Base-by-base conservation (phyloP, 2,888 invertebrate genomes). In the Xestia sexstrigata region DNA sequence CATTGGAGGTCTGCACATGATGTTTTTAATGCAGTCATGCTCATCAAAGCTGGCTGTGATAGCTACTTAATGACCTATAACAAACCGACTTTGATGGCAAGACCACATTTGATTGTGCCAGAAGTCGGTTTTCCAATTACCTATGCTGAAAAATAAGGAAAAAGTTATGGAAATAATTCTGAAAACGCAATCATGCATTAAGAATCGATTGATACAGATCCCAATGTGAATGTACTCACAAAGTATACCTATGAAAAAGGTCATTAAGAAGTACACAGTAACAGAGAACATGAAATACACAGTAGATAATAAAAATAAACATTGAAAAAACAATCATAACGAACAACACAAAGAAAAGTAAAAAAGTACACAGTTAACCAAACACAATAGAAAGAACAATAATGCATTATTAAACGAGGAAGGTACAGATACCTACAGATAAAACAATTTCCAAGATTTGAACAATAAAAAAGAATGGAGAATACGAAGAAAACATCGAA, bases 21-120 rank as follows among this genome's bases (percentile, higher is more conserved):
- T 87, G 92, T 86, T 81, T 89, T 81, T 65, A 95, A 97, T 97
- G 97, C 95, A 97, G 97, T 97, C 97, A 94, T 98, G 98, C 98
- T 98, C 98, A 98, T 98, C 98, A 98, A 98, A 98, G 98, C 98
- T 98, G 98, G 98, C 98, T 98, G 98, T 98, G 98, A 98, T 98
- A 98, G 98, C 94, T 96, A 89, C 95, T 87, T 91, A 83, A 93
- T 94, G 95, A 97, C 97, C 98, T 98, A 98, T 97, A 97, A 98
- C 98, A 98, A 97, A 96, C 98, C 98, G 97, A 97, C 97, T 98
- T 98, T 98, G 98, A 98, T 97, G 98, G 97, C 97, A 97, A 97
- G 97, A 96, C 67, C 96, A 94, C 97, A 95, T 94, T 92, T 88
- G 86, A 85, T 78, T 70, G 71, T 55, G 78, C n/a, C 62, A 55